Conservation (phyloP, 2,888 invertebrate genomes). For the Nasonovia ribisnigri region DNA sequence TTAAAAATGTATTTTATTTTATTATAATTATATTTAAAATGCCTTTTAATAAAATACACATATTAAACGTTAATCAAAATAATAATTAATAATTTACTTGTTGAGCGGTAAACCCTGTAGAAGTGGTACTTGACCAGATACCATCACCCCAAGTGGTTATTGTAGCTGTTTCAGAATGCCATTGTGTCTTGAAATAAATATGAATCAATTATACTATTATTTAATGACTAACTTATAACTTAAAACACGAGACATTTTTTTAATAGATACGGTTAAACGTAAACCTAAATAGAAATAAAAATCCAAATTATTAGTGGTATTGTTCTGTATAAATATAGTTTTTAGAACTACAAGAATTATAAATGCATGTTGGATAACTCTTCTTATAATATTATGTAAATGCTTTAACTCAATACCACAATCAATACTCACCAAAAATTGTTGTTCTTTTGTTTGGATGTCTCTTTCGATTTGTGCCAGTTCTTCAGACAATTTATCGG, state of each 20-base stretch:
- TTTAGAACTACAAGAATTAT: background rate
- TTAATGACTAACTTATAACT: background rate
- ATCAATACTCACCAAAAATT: slow-evolving; percentile 47
- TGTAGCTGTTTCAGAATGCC: slow-evolving; percentile 63
- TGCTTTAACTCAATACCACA: background rate
- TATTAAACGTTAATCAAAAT: background rate
- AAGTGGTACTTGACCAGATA: slow-evolving; percentile 61
- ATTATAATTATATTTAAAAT: background rate
- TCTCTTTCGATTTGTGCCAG: slow-evolving; percentile 62
- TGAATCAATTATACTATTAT: background rate
- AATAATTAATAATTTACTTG: slow-evolving; percentile 32
- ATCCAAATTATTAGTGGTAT: background rate
- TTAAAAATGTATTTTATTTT: too few species aligned
- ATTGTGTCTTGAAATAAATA: slow-evolving; percentile 56
- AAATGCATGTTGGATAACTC: background rate
- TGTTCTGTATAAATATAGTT: background rate
- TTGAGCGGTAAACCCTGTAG: slow-evolving; percentile 59
- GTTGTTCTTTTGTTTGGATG: slow-evolving; percentile 60
- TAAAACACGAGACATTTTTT: background rate
- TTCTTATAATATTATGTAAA: background rate
- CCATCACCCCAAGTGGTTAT: slow-evolving; percentile 62
- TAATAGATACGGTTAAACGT: background rate
- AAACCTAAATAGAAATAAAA: background rate
- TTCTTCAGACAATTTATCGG: slow-evolving; percentile 59
- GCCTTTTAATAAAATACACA: background rate